Evolutionary conservation across 2,797 vertebrate genomes (phyloP), one percentile per base, ranked within the genome.

Genomic region (Trachurus trachurus): DNA sequence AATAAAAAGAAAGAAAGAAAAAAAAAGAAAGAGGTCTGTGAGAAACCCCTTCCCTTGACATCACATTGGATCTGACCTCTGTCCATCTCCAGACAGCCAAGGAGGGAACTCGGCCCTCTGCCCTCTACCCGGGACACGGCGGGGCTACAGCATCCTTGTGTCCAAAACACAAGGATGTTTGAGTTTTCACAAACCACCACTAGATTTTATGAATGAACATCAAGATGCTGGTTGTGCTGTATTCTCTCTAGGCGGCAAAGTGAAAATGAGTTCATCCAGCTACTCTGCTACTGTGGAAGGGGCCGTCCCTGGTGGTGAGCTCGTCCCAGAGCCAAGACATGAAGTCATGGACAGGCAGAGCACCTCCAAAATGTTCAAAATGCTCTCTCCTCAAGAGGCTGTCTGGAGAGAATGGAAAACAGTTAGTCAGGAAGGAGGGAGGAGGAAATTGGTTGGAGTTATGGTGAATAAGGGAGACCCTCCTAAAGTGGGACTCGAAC

Each of bases 271-370:
- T 88, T 89, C 90, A 92, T 92, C 83, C 85, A 90, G 87, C 92
- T 92, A 92, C 80, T 89, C 83, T 76, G 94, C 92, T 93, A 91
- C 91, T 78, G 91, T 83, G 65, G 80, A 92, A 76, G 78, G 78
- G 77, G 74, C 53, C 63, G 49, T 90, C 77, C 87, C 84, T 4
- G 15, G 71, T 4, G 15, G 71, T 76, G 83, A 86, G 82, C 76
- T 45, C 40, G 21, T 71, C 62, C 22, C 7, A 26, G 62, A 83
- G 92, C 93, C 89, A 93, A 93, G 87, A 84, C 42, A 64, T 90
- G 86, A 92, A 78, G 91, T 93, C 88, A 93, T 72, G 50, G 71
- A 66, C 57, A 13, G 74, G 73, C 42, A n/a, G 59, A 82, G 78
- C 13, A 60, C 67, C 69, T 75, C 64, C 71, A 78, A 78, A 69